Base-by-base conservation (phyloP, 2,797 vertebrate genomes). In the Bovichtus diacanthus region DNA sequence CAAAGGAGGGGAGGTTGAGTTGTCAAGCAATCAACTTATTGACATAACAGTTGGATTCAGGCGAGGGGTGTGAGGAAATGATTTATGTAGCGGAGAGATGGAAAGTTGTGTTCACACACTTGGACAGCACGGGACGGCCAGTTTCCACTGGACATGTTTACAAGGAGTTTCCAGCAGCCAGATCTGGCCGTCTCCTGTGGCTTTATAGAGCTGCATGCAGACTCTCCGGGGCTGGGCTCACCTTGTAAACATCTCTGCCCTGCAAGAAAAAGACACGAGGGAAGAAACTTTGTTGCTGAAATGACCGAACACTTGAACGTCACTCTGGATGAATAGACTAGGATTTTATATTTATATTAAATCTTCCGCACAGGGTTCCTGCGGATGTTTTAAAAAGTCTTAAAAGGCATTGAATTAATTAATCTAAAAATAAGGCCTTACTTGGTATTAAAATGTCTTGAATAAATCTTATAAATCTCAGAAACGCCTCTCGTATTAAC, bases 211-310 rank as follows among this genome's bases (percentile, higher is more conserved):
- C 71, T 54, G 47, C 47, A 69, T 44, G 51, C 76, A 77, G 75
- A 74, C 81, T 79, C 76, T 71, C 11, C n/a, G 10, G 50, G 64
- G 60, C 85, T 51, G 58, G 36, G 31, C 70, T 88, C 80, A 89
- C 87, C 92, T 93, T 87, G 84, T 90, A 92, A 93, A 94, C 88
- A 87, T 75, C 72, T 77, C 63, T 51, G 60, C 62, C 39, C 50
- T 34, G 44, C 79, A 68, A 79, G 80, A 34, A 54, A 64, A 76
- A 16, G 50, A 74, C 56, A 68, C 5, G 39, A 50, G 34, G 55
- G 61, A 34, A 61, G 54, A 65, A 74, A 76, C 66, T 41, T 81
- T 69, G 21, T 63, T 51, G 54, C 47, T 60, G 62, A 59, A 78
- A 70, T 65, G 44, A 76, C 69, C 59, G 69, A 63, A 84, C 75